These are phyloP conservation scores for Labeo catla DNA, from an alignment of 2,113 vertebrate genomes.

Conservation along the genomic window DNA sequence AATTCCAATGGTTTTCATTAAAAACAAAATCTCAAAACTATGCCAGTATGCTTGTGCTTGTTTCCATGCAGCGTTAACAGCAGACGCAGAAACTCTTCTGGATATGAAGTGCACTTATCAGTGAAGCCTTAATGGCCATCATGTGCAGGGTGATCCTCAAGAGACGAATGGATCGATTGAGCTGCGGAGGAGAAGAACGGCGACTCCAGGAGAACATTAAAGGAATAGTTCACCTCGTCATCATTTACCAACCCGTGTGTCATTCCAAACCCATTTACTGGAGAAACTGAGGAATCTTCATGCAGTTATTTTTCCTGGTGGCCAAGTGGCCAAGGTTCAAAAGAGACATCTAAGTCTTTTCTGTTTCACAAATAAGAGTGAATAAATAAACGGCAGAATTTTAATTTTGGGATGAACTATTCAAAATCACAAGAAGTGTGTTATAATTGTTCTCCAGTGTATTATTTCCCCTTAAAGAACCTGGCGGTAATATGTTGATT, in stretches of 20 bases:
- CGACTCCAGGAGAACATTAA: conserved; percentile 30
- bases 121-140: conserved; percentile 58
- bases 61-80: not conserved
- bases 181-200: conserved; percentile 66
- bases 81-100: not conserved
- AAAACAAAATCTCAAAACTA: not conserved
- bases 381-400: not conserved
- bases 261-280: not conserved
- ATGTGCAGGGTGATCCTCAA: conserved; percentile 55
- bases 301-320: not conserved
- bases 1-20: not conserved
- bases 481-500: not conserved
- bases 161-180: conserved; percentile 66
- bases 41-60: not conserved
- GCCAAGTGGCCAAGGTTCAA: not conserved
- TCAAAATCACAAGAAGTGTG: not conserved
- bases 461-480: not conserved
- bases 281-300: not conserved
- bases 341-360: not conserved
- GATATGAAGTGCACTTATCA: conserved; percentile 15
- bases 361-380: not conserved
- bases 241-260: not conserved
- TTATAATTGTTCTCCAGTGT: not conserved
- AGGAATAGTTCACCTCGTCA: not conserved
- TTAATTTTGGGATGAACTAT: not conserved